phyloP scores from a whole-genome alignment of 2,888 invertebrate genomes.

The Eustalomyia histrio region DNA sequence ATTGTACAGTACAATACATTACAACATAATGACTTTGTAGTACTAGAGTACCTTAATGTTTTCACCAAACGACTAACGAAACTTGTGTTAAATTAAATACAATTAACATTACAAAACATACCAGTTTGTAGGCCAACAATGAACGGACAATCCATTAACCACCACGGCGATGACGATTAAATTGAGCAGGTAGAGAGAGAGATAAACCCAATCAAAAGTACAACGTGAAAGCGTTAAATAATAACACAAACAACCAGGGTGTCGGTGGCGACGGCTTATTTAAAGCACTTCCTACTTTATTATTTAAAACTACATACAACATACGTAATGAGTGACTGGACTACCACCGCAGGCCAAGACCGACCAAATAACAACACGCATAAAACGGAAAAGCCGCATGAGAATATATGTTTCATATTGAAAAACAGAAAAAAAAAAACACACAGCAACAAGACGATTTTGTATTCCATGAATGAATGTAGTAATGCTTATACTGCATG shows the following conservation, averaged over 20 bases:
- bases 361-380: slow-evolving; percentile 4
- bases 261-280: slow-evolving; percentile 39
- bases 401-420: not conserved
- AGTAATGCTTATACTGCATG: no score
- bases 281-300: slow-evolving; percentile 43
- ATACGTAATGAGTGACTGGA: no score
- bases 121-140: slow-evolving; percentile 1
- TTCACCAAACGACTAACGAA: not conserved
- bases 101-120: not conserved
- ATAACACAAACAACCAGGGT: slow-evolving; percentile 20
- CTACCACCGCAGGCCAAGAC: not conserved
- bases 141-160: not conserved
- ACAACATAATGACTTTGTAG: slow-evolving; percentile 6
- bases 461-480: slow-evolving; percentile 20
- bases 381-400: not conserved
- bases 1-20: no score
- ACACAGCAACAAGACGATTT: not conserved
- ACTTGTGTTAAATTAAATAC: not conserved
- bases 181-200: not conserved
- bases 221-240: slow-evolving; percentile 32
- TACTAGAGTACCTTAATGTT: not conserved
- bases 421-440: no score
- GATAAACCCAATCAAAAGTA: slow-evolving; percentile 1
- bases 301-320: not conserved
- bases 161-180: not conserved